A percentile compares a stretch with the other conserved stretches of the same genome.
These are phyloP conservation scores for Crax fasciolata DNA, from an alignment of 2,797 vertebrate genomes.

Conservation along the genomic window DNA sequence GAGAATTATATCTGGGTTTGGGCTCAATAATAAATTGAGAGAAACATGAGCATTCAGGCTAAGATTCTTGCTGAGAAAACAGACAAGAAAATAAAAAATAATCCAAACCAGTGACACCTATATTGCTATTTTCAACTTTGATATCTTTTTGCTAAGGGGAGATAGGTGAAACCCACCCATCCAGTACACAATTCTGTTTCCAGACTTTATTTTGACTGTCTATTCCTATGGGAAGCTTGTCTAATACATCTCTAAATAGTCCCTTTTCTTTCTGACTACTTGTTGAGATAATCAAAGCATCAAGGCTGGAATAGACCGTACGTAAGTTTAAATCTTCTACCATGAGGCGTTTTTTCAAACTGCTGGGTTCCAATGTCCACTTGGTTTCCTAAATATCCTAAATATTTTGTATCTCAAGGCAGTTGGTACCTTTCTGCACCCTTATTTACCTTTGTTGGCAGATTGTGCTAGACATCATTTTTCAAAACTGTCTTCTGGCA, in stretches of 20 bases:
- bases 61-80: neutral
- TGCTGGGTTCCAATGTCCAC: neutral
- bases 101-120: neutral
- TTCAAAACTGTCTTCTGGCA: neutral
- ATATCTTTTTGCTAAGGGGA: neutral
- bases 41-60: neutral
- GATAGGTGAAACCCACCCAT: neutral
- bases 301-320: neutral
- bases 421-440: neutral
- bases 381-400: neutral
- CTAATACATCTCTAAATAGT: neutral
- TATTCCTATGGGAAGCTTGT: neutral
- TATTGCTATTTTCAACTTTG: neutral
- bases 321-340: neutral
- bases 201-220: neutral
- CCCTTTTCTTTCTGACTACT: neutral
- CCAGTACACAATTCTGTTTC: neutral
- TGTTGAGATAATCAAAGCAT: neutral
- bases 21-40: neutral
- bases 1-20: neutral
- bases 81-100: neutral
- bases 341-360: neutral
- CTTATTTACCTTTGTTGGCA: neutral
- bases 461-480: neutral
- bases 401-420: neutral